Evolutionary conservation across 1,140 invertebrate species (phyloP).

Genomic region (Ostrea edulis): DNA sequence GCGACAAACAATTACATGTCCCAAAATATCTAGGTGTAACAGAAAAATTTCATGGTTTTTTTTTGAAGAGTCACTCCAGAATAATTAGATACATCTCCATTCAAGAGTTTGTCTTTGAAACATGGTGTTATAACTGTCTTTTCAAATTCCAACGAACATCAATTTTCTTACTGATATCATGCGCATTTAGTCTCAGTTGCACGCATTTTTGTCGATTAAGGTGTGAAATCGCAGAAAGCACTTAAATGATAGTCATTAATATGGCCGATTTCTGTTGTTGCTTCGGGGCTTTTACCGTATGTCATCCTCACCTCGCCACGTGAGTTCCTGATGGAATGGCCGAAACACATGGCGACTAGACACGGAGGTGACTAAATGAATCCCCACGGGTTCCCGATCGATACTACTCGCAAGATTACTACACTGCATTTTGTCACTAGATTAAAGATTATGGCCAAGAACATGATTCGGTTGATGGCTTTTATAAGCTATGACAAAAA

Average conservation of each 20-base stretch:
- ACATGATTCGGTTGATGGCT: not conserved
- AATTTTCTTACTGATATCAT: not conserved
- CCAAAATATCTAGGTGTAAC: not conserved
- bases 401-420: not conserved
- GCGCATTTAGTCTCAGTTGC: not conserved
- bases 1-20: not conserved
- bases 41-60: too few relatives aligned
- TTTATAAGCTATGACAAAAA: slow-evolving; percentile 9
- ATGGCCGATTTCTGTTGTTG: not conserved
- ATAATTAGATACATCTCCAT: not conserved
- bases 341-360: not conserved
- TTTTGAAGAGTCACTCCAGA: not conserved
- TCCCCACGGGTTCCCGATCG: not conserved
- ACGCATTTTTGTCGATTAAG: slow-evolving; percentile 15
- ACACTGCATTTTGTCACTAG: not conserved
- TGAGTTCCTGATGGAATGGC: slow-evolving; percentile 2
- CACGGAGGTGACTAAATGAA: not conserved
- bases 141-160: not conserved
- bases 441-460: not conserved
- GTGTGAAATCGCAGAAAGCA: slow-evolving; percentile 11
- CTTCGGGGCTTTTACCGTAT: slow-evolving; percentile 9
- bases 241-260: not conserved
- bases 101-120: not conserved
- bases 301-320: slow-evolving; percentile 10
- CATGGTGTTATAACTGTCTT: not conserved